Evolutionary conservation across 2,888 invertebrate species (phyloP).

Genomic region (Xylophagus ater): DNA sequence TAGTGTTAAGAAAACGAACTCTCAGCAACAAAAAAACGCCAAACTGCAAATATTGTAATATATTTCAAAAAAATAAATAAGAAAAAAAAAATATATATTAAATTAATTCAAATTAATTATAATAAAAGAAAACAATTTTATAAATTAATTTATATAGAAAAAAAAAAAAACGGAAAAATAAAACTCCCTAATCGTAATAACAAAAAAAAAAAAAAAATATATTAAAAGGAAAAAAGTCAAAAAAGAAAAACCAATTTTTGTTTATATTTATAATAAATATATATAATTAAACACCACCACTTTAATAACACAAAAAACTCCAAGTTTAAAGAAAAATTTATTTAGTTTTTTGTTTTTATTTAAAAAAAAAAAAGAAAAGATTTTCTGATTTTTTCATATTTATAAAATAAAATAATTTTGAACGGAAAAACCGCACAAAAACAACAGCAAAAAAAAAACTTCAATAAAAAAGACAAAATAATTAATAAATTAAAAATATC

Average conservation of each 20-base stretch:
- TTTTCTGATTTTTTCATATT: no score
- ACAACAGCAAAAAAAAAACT: conserved; percentile 3
- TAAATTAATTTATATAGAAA: neutral
- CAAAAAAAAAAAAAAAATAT: conserved; percentile 5
- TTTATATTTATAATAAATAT: neutral
- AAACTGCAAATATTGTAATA: conserved; percentile 17
- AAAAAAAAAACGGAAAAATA: no score
- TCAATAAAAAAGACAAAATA: no score
- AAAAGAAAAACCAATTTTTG: conserved; percentile 2
- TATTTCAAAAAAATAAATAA: conserved; percentile 1
- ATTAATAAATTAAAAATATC: no score
- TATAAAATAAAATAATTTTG: no score
- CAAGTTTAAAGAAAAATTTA: conserved; percentile 9
- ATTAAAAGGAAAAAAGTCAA: conserved; percentile 7
- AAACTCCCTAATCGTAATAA: conserved; percentile 8
- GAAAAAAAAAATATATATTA: conserved; percentile 6
- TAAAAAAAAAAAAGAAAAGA: no score
- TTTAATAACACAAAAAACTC: conserved; percentile 12
- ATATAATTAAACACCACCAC: conserved; percentile 11
- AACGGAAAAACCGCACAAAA: conserved; percentile 8
- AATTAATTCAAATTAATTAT: neutral
- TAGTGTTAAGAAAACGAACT: conserved; percentile 20
- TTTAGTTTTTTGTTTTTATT: no score
- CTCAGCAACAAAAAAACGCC: conserved; percentile 20
- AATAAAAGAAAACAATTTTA: neutral